These are phyloP conservation scores for Percopsis omiscomaycus DNA, from an alignment of 2,797 vertebrate species.

Conservation along the genomic window DNA sequence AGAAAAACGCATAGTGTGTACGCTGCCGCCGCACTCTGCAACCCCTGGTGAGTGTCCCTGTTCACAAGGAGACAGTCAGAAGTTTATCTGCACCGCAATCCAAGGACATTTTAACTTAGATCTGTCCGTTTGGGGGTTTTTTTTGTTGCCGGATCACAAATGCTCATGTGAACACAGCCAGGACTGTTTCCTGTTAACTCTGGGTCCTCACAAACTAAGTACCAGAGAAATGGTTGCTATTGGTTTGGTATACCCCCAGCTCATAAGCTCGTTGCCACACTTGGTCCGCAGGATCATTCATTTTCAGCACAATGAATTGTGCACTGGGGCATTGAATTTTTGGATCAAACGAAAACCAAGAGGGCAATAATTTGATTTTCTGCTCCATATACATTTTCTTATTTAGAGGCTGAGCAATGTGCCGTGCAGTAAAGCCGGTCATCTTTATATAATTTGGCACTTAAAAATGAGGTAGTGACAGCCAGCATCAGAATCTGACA, in stretches of 20 bases:
- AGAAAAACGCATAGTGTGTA: no score
- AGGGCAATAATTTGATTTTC: constrained; percentile 76
- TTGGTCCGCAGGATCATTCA: constrained; percentile 56
- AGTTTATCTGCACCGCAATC: neutral
- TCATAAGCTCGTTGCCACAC: constrained; percentile 47
- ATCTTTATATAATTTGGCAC: constrained; percentile 71
- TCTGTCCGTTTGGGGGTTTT: neutral
- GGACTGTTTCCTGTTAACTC: constrained; percentile 59
- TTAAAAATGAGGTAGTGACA: constrained; percentile 53
- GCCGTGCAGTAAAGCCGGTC: constrained; percentile 56
- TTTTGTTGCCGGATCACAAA: neutral
- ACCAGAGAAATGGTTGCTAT: constrained; percentile 51
- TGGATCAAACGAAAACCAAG: constrained; percentile 64
- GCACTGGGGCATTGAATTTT: constrained; percentile 54
- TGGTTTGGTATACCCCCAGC: constrained; percentile 43
- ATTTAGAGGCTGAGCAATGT: constrained; percentile 66
- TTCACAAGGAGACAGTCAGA: no score
- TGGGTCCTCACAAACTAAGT: constrained; percentile 53
- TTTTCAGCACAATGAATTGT: constrained; percentile 67
- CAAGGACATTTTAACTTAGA: neutral
- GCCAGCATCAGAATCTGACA: constrained; percentile 50
- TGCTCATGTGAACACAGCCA: neutral
- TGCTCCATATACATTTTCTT: constrained; percentile 77
- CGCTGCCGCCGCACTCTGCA: no score
- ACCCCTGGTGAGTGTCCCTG: no score